Evolutionary conservation across 2,888 invertebrate species (phyloP), one percentile per base, ranked within the genome.

Genomic region (Leptopilina syphax): DNA sequence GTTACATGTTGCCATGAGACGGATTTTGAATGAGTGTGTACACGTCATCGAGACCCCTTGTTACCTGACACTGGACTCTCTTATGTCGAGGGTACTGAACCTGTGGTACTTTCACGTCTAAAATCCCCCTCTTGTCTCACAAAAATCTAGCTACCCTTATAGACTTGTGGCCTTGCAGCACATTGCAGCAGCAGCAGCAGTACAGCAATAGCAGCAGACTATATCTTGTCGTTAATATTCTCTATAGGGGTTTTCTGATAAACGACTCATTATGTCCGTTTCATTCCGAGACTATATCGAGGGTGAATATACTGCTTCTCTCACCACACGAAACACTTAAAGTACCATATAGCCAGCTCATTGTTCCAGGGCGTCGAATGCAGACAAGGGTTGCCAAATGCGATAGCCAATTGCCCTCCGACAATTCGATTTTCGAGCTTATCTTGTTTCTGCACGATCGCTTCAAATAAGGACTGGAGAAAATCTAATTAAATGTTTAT

Each of bases 31-130:
- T 57, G 73, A 50, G 79, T 80, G 77, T 79, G 79, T 84, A 77
- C 77, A 24, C 73, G 82, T 79, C 77, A 77, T 77, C 18, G 70
- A 70, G 79, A 82, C 79, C 78, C 81, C 81, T 82, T 80, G 82
- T 83, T 84, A 81, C 83, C 83, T 83, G 84, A 82, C 79, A 79
- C 83, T 81, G 76, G 68, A 34, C 77, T 65, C 73, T 50, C 73
- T 50, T 60, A 27, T 57, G 73, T 34, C 57, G 27, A 70, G 70
- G 70, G 70, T 70, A 34, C 70, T 50, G 73, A 73, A 54, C 73
- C 50, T 73, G 27, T 24, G 70, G 50, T 54, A 70, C 54, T 70
- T 70, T 70, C 70, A 27, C 47, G 12, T 34, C 12, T 24, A 70
- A 70, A 70, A 12, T 54, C 41, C 41, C 44, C 65, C 65, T 65